Base-by-base conservation (phyloP, 2,888 invertebrate genomes). In the Choristoneura rosaceana region DNA sequence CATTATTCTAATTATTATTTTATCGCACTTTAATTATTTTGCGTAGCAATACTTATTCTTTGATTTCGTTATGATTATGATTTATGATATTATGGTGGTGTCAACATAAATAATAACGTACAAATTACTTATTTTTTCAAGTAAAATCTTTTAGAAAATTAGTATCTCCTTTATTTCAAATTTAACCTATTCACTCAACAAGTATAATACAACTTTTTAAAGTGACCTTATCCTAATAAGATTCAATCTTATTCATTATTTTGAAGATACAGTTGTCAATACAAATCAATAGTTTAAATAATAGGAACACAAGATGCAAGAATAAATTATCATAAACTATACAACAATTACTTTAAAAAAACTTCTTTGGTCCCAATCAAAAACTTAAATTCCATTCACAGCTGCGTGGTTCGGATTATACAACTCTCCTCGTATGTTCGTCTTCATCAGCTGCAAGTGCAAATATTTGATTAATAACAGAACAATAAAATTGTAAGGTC, bases 391-490 rank as follows among this genome's bases (percentile, higher is more conserved):
- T 61, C 62, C 59, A 33, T 59, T 60, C 34, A 52, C 68, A 60
- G 15, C 55, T 33, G 5, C 67, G 38, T 84, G 83, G 45, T 83
- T 88, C 3, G 88, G 88, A 61, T 89, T 91, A 70, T 86, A 71
- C 34, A 93, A 78, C 76, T 93, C 93, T 12, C 93, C 93, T 68
- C 93, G 79, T 66, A 93, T 90, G 47, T 89, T 89, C 0, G 90
- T 92, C 80, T 92, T 93, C 93, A 93, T 93, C 15, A 93, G 76
- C 93, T 93, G 90, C 25, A 82, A 88, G 76, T 70, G 66, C 67
- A 76, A 75, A 62, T 70, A 47, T 43, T 52, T 52, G 9, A 9
- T 9, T 15, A 15, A 3, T 15, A 17, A 52, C 17, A 17, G 4
- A 52, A 52, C 12, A 43, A 0, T 12, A 12, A 12, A 25, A 25